phyloP scores from a whole-genome alignment of 2,113 vertebrate genomes.

The Microtus pennsylvanicus region DNA sequence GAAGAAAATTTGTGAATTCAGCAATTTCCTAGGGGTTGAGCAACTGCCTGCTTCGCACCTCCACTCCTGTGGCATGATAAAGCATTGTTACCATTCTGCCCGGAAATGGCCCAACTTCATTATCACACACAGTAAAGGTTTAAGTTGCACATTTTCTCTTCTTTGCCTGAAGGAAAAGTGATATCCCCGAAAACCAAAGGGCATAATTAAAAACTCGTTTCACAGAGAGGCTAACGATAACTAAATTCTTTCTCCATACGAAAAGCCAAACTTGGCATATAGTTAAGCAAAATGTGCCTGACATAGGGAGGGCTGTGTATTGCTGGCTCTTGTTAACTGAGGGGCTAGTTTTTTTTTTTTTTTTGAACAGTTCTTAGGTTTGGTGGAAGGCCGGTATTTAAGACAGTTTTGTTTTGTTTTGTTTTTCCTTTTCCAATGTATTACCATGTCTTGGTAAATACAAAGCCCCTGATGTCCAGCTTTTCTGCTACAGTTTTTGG shows the following conservation, averaged over 20 bases:
- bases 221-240: constrained; percentile 84
- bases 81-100: constrained; percentile 79
- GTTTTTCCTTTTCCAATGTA: constrained; percentile 72
- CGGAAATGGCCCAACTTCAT: constrained; percentile 84
- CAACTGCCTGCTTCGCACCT: constrained; percentile 75
- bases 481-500: constrained; percentile 64
- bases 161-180: constrained; percentile 83
- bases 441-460: constrained; percentile 21
- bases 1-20: constrained; percentile 82
- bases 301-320: constrained; percentile 4
- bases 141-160: constrained; percentile 80
- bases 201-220: constrained; percentile 84
- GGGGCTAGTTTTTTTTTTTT: neutral
- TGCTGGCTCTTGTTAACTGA: constrained; percentile 64
- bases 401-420: constrained; percentile 46
- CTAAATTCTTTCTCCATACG: constrained; percentile 83
- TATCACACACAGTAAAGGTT: constrained; percentile 81
- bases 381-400: constrained; percentile 57
- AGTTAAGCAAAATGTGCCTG: constrained; percentile 75
- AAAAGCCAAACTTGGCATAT: constrained; percentile 78
- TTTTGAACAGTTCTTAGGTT: constrained; percentile 36
- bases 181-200: constrained; percentile 84
- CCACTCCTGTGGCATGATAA: constrained; percentile 76
- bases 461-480: neutral
- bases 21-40: constrained; percentile 78